Base-by-base conservation (phyloP, 2,888 invertebrate genomes). In the Gonocerus acuteangulatus region DNA sequence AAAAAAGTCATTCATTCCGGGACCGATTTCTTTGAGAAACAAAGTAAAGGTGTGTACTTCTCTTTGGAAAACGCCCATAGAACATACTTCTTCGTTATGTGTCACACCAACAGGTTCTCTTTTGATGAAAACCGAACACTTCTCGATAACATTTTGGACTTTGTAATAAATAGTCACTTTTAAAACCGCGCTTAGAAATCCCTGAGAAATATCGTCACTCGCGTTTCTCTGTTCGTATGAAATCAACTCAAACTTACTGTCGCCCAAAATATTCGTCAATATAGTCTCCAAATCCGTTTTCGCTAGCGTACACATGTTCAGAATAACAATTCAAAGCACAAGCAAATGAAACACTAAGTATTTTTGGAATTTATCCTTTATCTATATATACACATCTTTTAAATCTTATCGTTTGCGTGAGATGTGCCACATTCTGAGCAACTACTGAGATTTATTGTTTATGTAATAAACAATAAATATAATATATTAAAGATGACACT, bases 61-160 rank as follows among this genome's bases (percentile, higher is more conserved):
- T 47, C 34, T 57, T 2, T 32, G 16, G 34, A 57, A 57, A 6
- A 27, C 19, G 18, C 47, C 47, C 34, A 21, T 45, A 11, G 16
- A 18, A 57, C 27, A 27, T 9, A 34, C 42, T 7, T 47, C 27
- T 19, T 47, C 23, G 13, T 23, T 27, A 16, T 57, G 57, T 9
- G 27, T 42, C 15, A 11, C 2, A 13, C 21, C 22, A 15, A 18
- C 13, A 16, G 57, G 57, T 15, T 27, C 2, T 57, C 22, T 47
- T 42, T 57, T 57, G n/a, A 57, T 6, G 23, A 57, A 57, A 18
- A 57, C 11, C 2, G 42, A n/a, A 13, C 42, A 32, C 32, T 57
- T 15, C 18, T 57, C 13, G 2, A 19, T 15, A 27, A 42, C 27
- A 27, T 32, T 34, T 27, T 47, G 3, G 9, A 32, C 15, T 15